Evolutionary conservation across 2,113 vertebrate genomes (phyloP).

Genomic region (Pluvianellus socialis): DNA sequence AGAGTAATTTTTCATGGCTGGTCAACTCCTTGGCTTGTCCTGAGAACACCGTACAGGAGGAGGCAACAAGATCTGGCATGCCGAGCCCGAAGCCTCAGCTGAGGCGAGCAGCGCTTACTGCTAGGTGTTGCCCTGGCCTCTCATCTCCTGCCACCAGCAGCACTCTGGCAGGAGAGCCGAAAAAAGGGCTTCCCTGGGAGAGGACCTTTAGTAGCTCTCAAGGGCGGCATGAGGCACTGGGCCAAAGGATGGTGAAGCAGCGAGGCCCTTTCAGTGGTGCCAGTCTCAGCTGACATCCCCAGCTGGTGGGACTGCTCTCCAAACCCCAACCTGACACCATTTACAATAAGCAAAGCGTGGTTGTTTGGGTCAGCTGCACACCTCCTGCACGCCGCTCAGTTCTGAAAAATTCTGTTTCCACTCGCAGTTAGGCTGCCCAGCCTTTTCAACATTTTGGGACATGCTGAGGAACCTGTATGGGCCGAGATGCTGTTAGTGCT

Average conservation of each 20-base stretch:
- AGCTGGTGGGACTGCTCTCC: rapidly evolving
- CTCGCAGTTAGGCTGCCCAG: neutral
- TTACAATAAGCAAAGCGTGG: rapidly evolving
- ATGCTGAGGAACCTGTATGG: neutral
- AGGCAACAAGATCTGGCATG: neutral
- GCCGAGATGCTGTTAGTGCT: neutral
- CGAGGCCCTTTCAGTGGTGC: rapidly evolving
- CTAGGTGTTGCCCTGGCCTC: neutral
- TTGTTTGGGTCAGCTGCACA: neutral
- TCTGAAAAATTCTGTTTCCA: neutral
- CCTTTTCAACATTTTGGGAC: neutral
- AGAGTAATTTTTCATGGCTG: neutral
- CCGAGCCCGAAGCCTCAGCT: neutral
- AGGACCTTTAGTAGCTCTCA: neutral
- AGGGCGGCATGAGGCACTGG: neutral
- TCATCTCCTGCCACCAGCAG: neutral
- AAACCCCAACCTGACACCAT: neutral
- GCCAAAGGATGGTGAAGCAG: neutral
- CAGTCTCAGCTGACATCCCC: neutral
- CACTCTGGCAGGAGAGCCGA: neutral
- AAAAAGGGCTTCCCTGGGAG: neutral
- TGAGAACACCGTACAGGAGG: neutral
- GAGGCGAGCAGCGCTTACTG: neutral
- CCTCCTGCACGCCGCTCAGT: neutral
- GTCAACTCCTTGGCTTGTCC: neutral